Percentiles rank a stretch among this genome's conserved stretches.
Conservation (phyloP, 2,113 vertebrate genomes). For the Nipponia nippon region DNA sequence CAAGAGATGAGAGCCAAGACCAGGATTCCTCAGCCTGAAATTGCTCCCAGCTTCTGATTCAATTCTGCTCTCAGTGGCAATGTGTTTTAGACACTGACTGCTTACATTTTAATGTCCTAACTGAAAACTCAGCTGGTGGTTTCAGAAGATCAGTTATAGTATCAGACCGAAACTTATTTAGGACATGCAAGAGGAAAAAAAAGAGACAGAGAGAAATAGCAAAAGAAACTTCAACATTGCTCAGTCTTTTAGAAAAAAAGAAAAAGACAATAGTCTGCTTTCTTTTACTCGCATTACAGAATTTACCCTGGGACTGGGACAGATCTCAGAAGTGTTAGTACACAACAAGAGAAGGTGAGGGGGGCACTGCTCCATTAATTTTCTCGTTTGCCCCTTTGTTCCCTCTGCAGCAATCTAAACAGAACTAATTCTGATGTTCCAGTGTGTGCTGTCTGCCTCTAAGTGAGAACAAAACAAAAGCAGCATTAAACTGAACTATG, state of each 20-base stretch:
- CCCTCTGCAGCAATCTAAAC: slow-evolving; percentile 57
- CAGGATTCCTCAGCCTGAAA: background rate
- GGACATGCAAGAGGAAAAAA: background rate
- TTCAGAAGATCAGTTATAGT: background rate
- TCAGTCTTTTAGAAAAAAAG: background rate
- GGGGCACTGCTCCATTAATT: slow-evolving; percentile 4
- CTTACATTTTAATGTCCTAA: background rate
- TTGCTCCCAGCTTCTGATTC: background rate
- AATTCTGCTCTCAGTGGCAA: background rate
- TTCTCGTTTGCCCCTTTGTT: background rate
- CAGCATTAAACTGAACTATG: slow-evolving; percentile 67
- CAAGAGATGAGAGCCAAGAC: background rate
- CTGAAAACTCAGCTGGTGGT: background rate
- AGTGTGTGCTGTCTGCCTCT: slow-evolving; percentile 60
- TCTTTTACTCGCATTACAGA: background rate
- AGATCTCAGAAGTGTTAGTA: background rate
- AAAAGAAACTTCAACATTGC: background rate
- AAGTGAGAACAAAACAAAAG: slow-evolving; percentile 77
- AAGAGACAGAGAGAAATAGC: accelerated
- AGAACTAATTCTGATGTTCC: slow-evolving; percentile 67
- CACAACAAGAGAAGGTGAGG: background rate
- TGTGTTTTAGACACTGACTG: background rate
- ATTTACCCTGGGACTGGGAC: background rate
- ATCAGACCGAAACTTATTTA: background rate
- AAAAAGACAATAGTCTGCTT: background rate